Evolutionary conservation across 2,113 vertebrate genomes (phyloP), one percentile per base, ranked within the genome.

Genomic region (Phalacrocorax carbo): DNA sequence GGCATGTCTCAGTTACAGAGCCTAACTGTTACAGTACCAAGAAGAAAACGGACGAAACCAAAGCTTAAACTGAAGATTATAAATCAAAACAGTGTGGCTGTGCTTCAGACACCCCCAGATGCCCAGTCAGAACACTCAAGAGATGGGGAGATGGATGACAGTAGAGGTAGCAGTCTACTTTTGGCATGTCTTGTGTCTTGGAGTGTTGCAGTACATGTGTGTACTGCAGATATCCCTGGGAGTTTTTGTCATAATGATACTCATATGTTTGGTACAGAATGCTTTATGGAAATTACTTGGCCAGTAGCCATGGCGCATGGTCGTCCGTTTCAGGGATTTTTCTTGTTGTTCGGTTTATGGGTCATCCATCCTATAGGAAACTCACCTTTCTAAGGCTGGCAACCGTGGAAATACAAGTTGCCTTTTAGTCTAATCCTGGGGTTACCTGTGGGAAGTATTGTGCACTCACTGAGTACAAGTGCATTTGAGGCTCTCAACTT

Each of bases 41-140:
- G 99, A 86, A 98, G 98, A 95, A 99, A 99, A 96, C 98, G 99
- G 88, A 98, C 98, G 81, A 99, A 99, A 97, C 99, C 99, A 97
- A 99, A 99, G 98, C 98, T 99, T 89, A 99, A 99, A 93, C 98
- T 99, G 97, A 99, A 99, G 97, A 99, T 99, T 97, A 99, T 99
- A 96, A 99, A 99, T 97, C 99, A 99, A 98, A 99, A 99, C 98
- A 99, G 99, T 30, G 99, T 99, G 94, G 99, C 99, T 5, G 99
- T 99, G 62, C 98, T 99, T 73, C 99, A 99, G 97, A 99, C 99
- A 7, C 99, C 98, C 8, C 97, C 98, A n/a, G 99, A 99, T 71
- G 97, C 98, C 49, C 98, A 98, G 44, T 98, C 98, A 26, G 99
- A 99, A 64, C 98, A 98, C 85, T 99, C 98, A 76, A 98, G 99